Evolutionary conservation across 2,113 vertebrate species (phyloP), one percentile per base, ranked within the genome.

Genomic region (Corapipo altera): DNA sequence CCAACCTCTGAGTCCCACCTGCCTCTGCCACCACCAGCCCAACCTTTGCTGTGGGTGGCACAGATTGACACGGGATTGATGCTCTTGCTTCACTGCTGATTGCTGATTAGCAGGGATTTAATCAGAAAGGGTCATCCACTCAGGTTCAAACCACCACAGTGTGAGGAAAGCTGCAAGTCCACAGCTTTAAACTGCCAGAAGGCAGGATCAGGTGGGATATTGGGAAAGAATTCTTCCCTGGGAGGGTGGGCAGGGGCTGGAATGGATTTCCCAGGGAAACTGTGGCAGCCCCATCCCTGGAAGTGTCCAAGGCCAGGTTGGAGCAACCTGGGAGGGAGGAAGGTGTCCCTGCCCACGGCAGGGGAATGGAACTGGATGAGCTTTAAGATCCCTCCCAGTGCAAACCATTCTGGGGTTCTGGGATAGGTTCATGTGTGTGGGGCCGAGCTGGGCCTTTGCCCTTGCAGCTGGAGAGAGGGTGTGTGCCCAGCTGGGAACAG

Each of bases 351-450:
- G 64, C 12, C 19, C 33, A 5, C 1, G 8, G 65, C n/a, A n/a
- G 16, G 6, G 26, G 12, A 1, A 5, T 30, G 41, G 30, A 3
- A 26, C 16, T 26, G 66, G 24, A 18, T 3, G 13, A 11, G 3
- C 41, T 41, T 35, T n/a, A 35, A 5, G 41, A 8, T n/a, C 18
- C 57, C 12, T 71, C 33, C 74, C 48, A 48, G 1, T 30, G 24
- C 11, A 5, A 0, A 22, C 13, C 66, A 26, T 30, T 6, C 57
- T 12, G 39, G 28, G 39, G 9, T 30, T 14, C 39, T 15, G 0
- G 9, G 37, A 4, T 1, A 7, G 62, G 24, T 8, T 6, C 1
- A 3, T 0, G 0, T 12, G 14, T 1, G 8, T 2, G 49, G 26
- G 49, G 46, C 28, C 14, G 52, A 22, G 26, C 4, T 12, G 26